Evolutionary conservation across 2,797 vertebrate species (phyloP).

Genomic region (Sitta carolinensis): DNA sequence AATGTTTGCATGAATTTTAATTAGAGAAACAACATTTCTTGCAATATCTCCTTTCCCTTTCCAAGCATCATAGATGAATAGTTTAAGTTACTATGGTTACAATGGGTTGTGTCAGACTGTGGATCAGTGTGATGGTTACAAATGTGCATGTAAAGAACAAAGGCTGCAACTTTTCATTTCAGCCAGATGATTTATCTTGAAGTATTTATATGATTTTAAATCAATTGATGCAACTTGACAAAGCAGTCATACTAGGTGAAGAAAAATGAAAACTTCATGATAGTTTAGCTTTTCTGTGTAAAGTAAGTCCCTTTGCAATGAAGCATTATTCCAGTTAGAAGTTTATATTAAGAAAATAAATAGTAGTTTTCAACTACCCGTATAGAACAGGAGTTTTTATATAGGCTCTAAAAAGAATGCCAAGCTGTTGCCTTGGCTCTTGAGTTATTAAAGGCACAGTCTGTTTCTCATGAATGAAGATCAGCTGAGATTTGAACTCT

Average conservation of each 20-base stretch:
- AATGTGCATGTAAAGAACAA: constrained; percentile 41
- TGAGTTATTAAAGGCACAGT: constrained; percentile 52
- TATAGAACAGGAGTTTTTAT: constrained; percentile 63
- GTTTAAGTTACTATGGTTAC: constrained; percentile 65
- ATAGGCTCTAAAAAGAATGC: constrained; percentile 62
- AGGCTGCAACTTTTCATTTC: constrained; percentile 34
- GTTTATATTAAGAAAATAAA: constrained; percentile 65
- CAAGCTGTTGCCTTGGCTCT: constrained; percentile 39
- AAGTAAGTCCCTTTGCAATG: constrained; percentile 62
- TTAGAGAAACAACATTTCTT: constrained; percentile 57
- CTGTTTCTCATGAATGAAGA: constrained; percentile 65
- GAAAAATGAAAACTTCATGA: constrained; percentile 67
- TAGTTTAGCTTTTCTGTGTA: constrained; percentile 61
- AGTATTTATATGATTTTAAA: constrained; percentile 34
- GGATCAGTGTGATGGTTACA: constrained; percentile 46
- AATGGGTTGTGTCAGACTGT: constrained; percentile 30
- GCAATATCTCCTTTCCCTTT: constrained; percentile 30
- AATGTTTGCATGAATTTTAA: constrained; percentile 40
- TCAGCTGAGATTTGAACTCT: constrained; percentile 27
- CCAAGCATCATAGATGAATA: constrained; percentile 16
- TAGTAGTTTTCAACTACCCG: constrained; percentile 54
- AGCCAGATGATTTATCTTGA: constrained; percentile 12
- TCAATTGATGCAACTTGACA: constrained; percentile 8
- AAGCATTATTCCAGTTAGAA: constrained; percentile 69
- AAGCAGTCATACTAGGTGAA: constrained; percentile 29